Base-by-base conservation (phyloP, 1,140 invertebrate genomes). In the Lethrus apterus region DNA sequence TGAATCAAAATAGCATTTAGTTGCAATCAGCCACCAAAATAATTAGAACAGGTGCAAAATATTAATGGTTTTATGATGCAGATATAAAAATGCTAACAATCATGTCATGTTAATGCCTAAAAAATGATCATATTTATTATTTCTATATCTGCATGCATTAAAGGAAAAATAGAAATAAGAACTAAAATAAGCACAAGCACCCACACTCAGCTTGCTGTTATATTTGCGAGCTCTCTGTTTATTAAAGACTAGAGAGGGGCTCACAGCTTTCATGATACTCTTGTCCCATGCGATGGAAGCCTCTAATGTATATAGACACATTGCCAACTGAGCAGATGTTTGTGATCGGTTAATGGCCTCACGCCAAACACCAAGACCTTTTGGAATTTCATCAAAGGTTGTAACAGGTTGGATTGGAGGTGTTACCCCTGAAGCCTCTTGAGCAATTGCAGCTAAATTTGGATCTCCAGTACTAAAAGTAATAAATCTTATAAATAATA, bases 221-320 rank as follows among this genome's bases (percentile, higher is more conserved):
- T 65, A 66, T 63, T 66, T 66, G 60, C 64, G 64, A 50, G 64
- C 64, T 60, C 59, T 64, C 63, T 61, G 56, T 62, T 62, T 61
- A 62, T 63, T 67, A 62, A 63, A 64, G 52, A 58, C 60, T 52
- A 53, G 46, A 55, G 61, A 56, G 48, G 67, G 65, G 76, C 88
- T 82, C 78, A 94, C 90, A 73, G 93, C 93, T 81, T 96, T 95
- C 93, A 98, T 97, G 60, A 96, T 93, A 71, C 90, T 94, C 71
- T 96, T 97, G 70, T 98, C 93, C 93, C 93, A 97, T 17, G 93
- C 91, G 57, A 97, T 91, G 59, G 84, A 89, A 13, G 83, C 83
- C 62, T 95, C 92, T 17, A 98, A 75, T 53, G 89, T 85, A 56
- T 90, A 87, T 26, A 94, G 72, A 55, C 88, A 83, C 83, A 97